phyloP scores from a whole-genome alignment of 1,140 invertebrate genomes.

The Hypothenemus hampei region DNA sequence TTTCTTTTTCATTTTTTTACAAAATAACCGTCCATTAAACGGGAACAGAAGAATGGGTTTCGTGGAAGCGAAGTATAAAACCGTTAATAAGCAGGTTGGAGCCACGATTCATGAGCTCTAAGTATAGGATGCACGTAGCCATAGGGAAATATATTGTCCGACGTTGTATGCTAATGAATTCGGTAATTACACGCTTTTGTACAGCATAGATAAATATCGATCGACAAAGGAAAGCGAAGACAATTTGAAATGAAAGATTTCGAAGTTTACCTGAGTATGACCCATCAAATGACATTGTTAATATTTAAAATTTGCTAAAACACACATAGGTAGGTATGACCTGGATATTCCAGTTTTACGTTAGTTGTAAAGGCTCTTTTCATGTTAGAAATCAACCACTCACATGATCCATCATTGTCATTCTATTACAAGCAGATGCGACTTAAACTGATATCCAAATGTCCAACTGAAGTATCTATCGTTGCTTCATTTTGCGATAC shows the following conservation, averaged over 20 bases:
- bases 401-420: too few species aligned
- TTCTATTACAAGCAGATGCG: too few species aligned
- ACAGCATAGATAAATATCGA: background rate
- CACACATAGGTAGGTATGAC: background rate
- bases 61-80: slow-evolving; percentile 21
- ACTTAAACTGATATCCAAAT: too few species aligned
- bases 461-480: too few species aligned
- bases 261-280: background rate
- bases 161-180: slow-evolving; percentile 19
- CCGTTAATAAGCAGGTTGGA: slow-evolving; percentile 27
- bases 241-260: background rate
- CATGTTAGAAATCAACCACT: too few species aligned
- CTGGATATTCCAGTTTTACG: background rate
- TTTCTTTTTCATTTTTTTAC: too few species aligned
- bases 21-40: too few species aligned
- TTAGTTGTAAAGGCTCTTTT: too few species aligned
- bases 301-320: background rate
- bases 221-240: background rate
- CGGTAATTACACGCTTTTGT: slow-evolving; percentile 12
- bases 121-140: slow-evolving; percentile 20
- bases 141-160: slow-evolving; percentile 16
- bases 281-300: background rate
- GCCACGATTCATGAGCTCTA: slow-evolving; percentile 21
- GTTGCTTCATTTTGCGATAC: too few species aligned
- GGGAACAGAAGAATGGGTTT: slow-evolving; percentile 13